A percentile compares a stretch with the other conserved stretches of the same genome.
Evolutionary conservation across 2,888 invertebrate species (phyloP).

Genomic region (Ophion slaviceki): DNA sequence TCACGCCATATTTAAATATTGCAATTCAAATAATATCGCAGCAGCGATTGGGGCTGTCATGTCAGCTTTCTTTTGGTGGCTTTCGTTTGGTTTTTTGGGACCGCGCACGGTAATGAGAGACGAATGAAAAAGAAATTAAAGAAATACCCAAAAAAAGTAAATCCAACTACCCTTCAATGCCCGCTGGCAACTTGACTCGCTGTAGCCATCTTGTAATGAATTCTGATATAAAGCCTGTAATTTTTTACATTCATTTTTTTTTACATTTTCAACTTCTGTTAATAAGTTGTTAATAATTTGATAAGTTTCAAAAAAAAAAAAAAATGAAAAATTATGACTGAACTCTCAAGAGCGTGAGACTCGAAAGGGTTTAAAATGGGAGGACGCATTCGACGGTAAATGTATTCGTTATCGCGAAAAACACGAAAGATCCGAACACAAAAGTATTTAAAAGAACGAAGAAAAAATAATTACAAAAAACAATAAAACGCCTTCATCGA

Average conservation of each 20-base stretch:
- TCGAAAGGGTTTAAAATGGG: slow-evolving; percentile 45
- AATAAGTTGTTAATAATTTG: slow-evolving; percentile 17
- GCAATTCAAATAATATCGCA: slow-evolving; percentile 79
- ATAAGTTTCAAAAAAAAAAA: slow-evolving; percentile 62
- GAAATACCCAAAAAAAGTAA: slow-evolving; percentile 40
- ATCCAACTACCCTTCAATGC: slow-evolving; percentile 56
- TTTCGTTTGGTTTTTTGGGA: slow-evolving; percentile 65
- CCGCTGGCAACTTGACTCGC: slow-evolving; percentile 60
- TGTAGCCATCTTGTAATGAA: slow-evolving; percentile 67
- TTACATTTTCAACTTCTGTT: slow-evolving; percentile 66
- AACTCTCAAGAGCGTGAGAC: slow-evolving; percentile 62
- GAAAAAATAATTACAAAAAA: slow-evolving; percentile 65
- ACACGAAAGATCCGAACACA: slow-evolving; percentile 67
- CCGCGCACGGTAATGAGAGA: slow-evolving; percentile 19
- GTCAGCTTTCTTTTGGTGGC: slow-evolving; percentile 68
- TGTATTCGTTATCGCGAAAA: slow-evolving; percentile 72
- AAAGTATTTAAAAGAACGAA: slow-evolving; percentile 72
- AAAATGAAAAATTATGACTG: slow-evolving; percentile 63
- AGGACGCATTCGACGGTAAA: slow-evolving; percentile 69
- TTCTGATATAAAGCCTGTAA: slow-evolving; percentile 68
- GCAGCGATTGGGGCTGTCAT: slow-evolving; percentile 63
- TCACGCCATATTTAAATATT: slow-evolving; percentile 81
- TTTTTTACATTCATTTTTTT: slow-evolving; percentile 68
- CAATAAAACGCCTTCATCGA: slow-evolving; percentile 43
- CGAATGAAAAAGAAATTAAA: slow-evolving; percentile 39